These are phyloP conservation scores for Dolichopus griseipennis DNA, from an alignment of 2,888 invertebrate species.

Conservation along the genomic window DNA sequence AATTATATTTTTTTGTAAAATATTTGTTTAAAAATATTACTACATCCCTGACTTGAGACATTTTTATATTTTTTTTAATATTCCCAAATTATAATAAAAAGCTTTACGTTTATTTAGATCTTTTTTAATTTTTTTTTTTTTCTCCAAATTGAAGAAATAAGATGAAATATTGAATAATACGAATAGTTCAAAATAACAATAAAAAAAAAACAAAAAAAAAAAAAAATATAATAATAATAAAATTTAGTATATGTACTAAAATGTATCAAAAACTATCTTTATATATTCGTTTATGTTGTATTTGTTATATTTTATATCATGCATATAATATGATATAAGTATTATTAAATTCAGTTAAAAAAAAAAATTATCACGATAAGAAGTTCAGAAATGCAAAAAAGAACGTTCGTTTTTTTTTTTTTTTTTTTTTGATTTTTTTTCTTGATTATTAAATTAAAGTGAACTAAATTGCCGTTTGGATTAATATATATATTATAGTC, in stretches of 20 bases:
- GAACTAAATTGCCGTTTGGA: constrained; percentile 37
- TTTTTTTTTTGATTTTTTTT: too few relatives aligned
- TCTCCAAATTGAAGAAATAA: neutral
- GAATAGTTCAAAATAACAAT: neutral
- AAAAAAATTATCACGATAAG: constrained; percentile 15
- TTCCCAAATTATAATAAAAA: neutral
- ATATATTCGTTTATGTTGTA: too few relatives aligned
- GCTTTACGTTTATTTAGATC: neutral
- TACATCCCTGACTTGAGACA: neutral
- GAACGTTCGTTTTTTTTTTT: constrained; percentile 17
- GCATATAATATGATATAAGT: neutral
- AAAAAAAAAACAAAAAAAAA: neutral
- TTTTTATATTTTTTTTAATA: neutral
- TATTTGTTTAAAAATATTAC: too few relatives aligned
- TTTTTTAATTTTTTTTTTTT: too few relatives aligned
- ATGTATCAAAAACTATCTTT: too few relatives aligned
- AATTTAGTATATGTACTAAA: neutral
- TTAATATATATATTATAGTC: constrained; percentile 8
- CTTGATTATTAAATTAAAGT: constrained; percentile 39
- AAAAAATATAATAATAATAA: neutral
- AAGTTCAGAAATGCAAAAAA: constrained; percentile 9
- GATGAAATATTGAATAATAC: neutral
- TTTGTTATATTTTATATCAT: neutral
- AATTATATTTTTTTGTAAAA: too few relatives aligned
- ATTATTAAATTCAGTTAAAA: constrained; percentile 5